Percentiles rank a stretch among this genome's conserved stretches.
phyloP scores from a whole-genome alignment of 35 echinoderm and acorn worm genomes.

The Nesometra sesokonis region DNA sequence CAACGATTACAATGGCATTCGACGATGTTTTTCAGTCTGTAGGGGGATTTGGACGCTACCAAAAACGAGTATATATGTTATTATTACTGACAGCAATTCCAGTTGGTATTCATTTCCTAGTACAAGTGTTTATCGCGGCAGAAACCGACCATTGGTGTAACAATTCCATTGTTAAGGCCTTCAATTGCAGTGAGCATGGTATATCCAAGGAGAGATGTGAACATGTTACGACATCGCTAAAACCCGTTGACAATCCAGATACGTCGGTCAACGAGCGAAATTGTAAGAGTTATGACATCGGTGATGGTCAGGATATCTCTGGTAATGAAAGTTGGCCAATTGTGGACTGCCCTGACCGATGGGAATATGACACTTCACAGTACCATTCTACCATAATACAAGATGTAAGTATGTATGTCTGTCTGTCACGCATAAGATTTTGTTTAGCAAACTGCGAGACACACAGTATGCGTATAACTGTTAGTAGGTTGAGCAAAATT shows the following conservation, averaged over 20 bases:
- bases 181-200: not conserved
- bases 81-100: not conserved
- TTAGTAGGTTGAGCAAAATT: too few relatives aligned
- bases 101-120: not conserved
- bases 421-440: too few relatives aligned
- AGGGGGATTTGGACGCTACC: not conserved
- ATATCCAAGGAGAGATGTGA: too few relatives aligned
- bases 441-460: too few relatives aligned
- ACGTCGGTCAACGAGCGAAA: not conserved
- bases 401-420: not conserved
- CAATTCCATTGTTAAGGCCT: not conserved
- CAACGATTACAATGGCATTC: not conserved
- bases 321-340: not conserved
- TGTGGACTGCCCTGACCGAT: not conserved
- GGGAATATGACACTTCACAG: not conserved
- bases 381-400: not conserved
- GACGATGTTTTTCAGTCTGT: not conserved
- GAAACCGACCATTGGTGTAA: not conserved
- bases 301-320: not conserved
- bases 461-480: too few relatives aligned
- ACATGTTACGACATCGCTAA: not conserved
- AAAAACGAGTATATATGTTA: not conserved
- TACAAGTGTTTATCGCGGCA: not conserved
- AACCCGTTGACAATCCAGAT: not conserved
- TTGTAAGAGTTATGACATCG: not conserved